Evolutionary conservation across 2,113 vertebrate genomes (phyloP), one percentile per base, ranked within the genome.

Genomic region (Ellobius talpinus): DNA sequence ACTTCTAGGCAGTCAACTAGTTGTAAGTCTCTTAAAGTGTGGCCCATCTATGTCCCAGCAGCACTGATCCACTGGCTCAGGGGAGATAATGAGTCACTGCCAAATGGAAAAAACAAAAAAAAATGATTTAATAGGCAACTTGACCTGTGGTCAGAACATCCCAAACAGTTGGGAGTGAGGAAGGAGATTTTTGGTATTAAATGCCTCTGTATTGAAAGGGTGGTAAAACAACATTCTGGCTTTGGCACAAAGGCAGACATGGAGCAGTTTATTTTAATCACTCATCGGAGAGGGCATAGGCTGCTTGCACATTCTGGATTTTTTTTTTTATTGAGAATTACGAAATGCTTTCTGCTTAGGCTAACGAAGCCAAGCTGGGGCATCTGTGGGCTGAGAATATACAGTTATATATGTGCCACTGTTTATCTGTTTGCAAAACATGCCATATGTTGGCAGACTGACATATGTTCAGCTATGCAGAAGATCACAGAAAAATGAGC

Each of bases 381-480:
- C 70, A 95, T 94, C 88, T 96, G 93, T 3, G 8, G 96, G 92
- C 96, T 95, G 94, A 84, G 73, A 96, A 97, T 93, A 95, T 94
- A 94, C 39, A 65, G 86, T 72, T 98, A 92, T 96, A 79, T 97
- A 92, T 97, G 93, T 66, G 90, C 94, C 93, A 91, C 92, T 97
- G 82, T 97, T 96, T 95, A 86, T 96, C 84, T 97, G 96, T 97
- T 97, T 97, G 96, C 88, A 98, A 96, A 97, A 95, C 90, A 93
- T 88, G 90, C 96, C 93, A 91, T 97, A 92, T 96, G 90, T 86
- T 94, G 95, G 95, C 68, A 92, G 85, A 76, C 47, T 94, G 88
- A 78, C 96, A 97, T 97, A 96, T 95, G 96, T 61, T 94, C 86
- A 92, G 87, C 72, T 97, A n/a, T 94, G 74, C 66, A 73, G 90